phyloP scores from a whole-genome alignment of 37 sponge, comb jelly and placozoan genomes.

The Aphrocallistes beatrix region DNA sequence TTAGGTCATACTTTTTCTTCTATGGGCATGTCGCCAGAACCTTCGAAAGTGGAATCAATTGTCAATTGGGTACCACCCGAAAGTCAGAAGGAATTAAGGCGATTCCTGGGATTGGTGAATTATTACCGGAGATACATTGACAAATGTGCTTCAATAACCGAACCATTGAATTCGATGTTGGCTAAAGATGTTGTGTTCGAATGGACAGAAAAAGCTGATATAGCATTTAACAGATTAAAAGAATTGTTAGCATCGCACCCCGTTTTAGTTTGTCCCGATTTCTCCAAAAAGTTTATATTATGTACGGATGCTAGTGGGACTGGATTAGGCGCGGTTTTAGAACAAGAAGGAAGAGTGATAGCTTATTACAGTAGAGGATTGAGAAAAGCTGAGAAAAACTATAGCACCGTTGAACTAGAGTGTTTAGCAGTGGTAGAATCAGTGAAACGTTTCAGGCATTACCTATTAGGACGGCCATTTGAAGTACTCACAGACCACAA shows the following conservation, averaged over 20 bases:
- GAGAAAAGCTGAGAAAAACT: neutral
- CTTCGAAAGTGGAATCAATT: neutral
- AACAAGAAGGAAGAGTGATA: neutral
- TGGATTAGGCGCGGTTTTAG: slow-evolving; percentile 22
- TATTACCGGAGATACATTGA: too few relatives aligned
- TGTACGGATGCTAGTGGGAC: slow-evolving; percentile 27
- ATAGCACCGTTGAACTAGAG: neutral
- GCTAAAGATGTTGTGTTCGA: neutral
- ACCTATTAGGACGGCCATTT: neutral
- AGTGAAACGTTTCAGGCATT: slow-evolving; percentile 16
- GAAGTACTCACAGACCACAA: neutral
- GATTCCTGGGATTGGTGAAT: too few relatives aligned
- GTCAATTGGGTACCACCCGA: neutral
- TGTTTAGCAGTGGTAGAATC: neutral
- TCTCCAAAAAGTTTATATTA: neutral
- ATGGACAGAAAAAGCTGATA: neutral
- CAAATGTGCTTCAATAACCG: neutral
- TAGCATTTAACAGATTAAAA: neutral
- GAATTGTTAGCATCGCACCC: slow-evolving; percentile 23
- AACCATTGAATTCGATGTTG: neutral
- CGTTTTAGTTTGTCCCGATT: slow-evolving; percentile 26
- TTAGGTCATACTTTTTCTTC: neutral
- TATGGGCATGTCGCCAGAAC: slow-evolving; percentile 7
- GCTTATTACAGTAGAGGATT: neutral
- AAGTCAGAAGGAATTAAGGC: too few relatives aligned